Base-by-base conservation (phyloP, 2,888 invertebrate genomes). In the Choristoneura rosaceana region DNA sequence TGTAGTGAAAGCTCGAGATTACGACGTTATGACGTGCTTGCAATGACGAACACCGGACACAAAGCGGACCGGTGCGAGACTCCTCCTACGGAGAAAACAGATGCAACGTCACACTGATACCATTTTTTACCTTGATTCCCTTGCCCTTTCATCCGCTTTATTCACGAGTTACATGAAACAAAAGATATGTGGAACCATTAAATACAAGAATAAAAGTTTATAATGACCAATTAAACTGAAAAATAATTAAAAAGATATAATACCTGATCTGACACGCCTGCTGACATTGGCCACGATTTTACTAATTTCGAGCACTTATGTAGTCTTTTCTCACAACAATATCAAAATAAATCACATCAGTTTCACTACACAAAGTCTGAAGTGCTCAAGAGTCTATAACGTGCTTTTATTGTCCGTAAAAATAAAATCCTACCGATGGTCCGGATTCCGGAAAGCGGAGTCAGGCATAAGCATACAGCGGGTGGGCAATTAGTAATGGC, bases 241-340 rank as follows among this genome's bases (percentile, higher is more conserved):
- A 84, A 79, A 84, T 79, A 81, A 79, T 78, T 78, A 81, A 88
- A 88, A 90, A 84, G 84, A 81, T 84, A 92, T 90, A 94, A 94
- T 97, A 97, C 97, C 97, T 97, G 97, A 95, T 97, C 97, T 96
- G 97, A 96, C 96, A 97, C 97, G 97, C 97, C 97, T 96, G 97
- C 96, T 96, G 97, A 97, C 97, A 97, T 97, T 96, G 96, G 96
- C 96, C 95, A 95, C 94, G 95, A 94, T 95, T 95, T 95, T 92
- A 86, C 78, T 85, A 88, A 86, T 94, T 92, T 90, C 93, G 90
- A 92, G 88, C 92, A 92, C 93, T 90, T 90, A 85, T 85, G 79
- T 82, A 89, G 91, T 92, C 90, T 90, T 86, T 89, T 84, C 76
- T 84, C 89, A 93, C 92, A 85, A 88, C 82, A 89, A 88, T 86